phyloP scores from a whole-genome alignment of 2,113 vertebrate genomes.

The Onychostruthus taczanowskii region DNA sequence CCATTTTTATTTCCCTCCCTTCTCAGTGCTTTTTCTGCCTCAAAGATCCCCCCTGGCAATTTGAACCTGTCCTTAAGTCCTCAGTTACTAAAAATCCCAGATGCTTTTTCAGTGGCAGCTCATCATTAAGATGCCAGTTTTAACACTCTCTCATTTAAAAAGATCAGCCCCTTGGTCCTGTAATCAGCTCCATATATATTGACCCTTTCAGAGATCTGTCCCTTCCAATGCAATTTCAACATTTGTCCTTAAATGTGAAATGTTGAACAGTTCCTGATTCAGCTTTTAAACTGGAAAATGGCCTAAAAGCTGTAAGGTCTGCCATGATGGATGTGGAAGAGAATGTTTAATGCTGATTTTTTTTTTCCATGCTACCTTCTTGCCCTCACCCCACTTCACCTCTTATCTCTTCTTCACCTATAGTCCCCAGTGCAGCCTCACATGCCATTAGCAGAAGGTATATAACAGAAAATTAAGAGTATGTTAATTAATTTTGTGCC shows the following conservation, averaged over 20 bases:
- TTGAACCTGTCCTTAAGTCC: slow-evolving; percentile 50
- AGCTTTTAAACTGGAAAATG: not conserved
- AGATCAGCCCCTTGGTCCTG: slow-evolving; percentile 28
- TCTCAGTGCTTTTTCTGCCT: slow-evolving; percentile 31
- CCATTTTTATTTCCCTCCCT: not conserved
- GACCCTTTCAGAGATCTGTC: slow-evolving; percentile 31
- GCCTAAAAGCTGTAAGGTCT: not conserved
- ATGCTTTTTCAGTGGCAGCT: slow-evolving; percentile 48
- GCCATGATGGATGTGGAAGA: not conserved
- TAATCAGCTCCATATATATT: slow-evolving; percentile 18
- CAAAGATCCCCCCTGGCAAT: slow-evolving; percentile 38
- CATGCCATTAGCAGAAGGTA: not conserved
- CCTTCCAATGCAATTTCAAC: not conserved
- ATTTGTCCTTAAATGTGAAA: not conserved
- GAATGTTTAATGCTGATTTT: not conserved
- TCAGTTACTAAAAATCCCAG: slow-evolving; percentile 48
- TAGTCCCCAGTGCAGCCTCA: not conserved
- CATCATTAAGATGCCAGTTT: slow-evolving; percentile 51
- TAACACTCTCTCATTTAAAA: slow-evolving; percentile 44
- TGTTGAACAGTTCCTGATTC: not conserved
- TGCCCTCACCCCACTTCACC: not conserved
- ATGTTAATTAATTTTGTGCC: not conserved
- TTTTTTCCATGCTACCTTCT: not conserved
- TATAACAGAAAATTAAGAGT: not conserved
- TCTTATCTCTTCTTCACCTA: not conserved